Percentiles rank a stretch among this genome's conserved stretches.
These are phyloP conservation scores for Brachionus plicatilis DNA, from an alignment of 1,140 invertebrate genomes.

Conservation along the genomic window DNA sequence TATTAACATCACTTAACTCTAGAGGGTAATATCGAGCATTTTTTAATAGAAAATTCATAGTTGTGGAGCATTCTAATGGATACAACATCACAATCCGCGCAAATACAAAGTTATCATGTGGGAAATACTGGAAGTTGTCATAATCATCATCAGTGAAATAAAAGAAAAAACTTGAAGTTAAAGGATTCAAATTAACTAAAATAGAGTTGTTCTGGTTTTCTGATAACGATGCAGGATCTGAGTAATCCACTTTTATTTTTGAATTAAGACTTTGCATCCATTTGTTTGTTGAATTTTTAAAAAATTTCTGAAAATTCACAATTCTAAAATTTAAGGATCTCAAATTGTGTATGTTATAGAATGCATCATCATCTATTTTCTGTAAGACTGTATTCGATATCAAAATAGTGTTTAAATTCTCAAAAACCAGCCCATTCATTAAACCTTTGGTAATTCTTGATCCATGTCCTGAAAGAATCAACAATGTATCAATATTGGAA, in stretches of 20 bases:
- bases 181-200: not conserved
- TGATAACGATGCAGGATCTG: not conserved
- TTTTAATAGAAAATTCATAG: not conserved
- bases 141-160: not conserved
- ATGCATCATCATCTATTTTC: not conserved
- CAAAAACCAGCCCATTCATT: not conserved
- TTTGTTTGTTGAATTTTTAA: constrained; percentile 4
- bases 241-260: not conserved
- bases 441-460: not conserved
- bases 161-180: not conserved
- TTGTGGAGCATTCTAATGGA: not conserved
- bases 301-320: not conserved
- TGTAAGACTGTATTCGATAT: not conserved
- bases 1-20: not conserved
- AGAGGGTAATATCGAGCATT: not conserved
- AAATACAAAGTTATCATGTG: not conserved
- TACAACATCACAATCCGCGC: not conserved
- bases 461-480: not conserved
- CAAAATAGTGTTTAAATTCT: not conserved
- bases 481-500: not conserved
- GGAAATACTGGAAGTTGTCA: not conserved
- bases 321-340: constrained; percentile 13
- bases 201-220: not conserved
- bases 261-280: constrained; percentile 14
- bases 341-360: not conserved